Conservation (phyloP, 1,140 invertebrate species). For the Vanessa atalanta region DNA sequence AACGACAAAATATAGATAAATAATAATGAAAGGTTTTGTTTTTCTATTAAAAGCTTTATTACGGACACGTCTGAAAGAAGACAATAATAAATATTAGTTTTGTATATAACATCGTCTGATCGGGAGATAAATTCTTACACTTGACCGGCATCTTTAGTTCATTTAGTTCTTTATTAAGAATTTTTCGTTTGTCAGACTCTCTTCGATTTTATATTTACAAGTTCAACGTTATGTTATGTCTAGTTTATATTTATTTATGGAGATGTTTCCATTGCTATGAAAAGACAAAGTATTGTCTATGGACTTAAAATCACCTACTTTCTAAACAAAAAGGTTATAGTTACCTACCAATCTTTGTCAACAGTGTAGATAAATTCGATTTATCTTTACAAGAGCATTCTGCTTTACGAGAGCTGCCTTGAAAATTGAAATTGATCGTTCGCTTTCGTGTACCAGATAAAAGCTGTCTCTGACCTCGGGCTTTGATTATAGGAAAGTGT, state of each 20-base stretch:
- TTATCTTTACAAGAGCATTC: background rate
- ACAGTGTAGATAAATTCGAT: background rate
- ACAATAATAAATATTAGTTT: background rate
- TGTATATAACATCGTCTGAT: background rate
- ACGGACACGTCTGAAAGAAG: no score
- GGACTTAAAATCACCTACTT: no score
- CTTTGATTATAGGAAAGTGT: background rate
- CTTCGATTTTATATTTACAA: background rate
- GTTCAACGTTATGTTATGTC: no score
- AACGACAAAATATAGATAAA: no score
- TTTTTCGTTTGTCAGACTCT: background rate
- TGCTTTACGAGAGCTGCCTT: background rate
- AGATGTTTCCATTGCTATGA: no score
- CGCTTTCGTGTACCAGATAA: slow-evolving; percentile 7
- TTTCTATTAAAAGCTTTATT: no score
- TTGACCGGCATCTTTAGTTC: slow-evolving; percentile 14
- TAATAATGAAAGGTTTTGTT: no score
- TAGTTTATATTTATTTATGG: no score
- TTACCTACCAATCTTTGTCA: no score
- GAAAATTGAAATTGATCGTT: background rate
- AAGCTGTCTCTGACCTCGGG: background rate
- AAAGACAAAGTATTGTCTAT: no score
- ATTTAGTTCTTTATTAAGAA: background rate
- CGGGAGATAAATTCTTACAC: background rate
- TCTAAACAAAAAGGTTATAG: no score